Evolutionary conservation across 2,888 invertebrate species (phyloP).

Genomic region (Tiliacea citrago): DNA sequence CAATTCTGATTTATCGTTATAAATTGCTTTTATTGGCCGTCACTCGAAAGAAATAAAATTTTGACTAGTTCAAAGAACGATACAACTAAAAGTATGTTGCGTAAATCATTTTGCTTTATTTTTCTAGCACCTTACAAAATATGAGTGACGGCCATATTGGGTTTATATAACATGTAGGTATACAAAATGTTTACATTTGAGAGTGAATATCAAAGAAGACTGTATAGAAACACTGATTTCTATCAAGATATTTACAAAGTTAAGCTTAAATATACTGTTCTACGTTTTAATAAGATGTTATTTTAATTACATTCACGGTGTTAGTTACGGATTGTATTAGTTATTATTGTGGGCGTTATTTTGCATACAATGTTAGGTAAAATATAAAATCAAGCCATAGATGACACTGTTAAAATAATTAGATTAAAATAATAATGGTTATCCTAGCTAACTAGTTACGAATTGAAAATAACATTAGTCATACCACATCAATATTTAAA

Average conservation of each 20-base stretch:
- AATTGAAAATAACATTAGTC: conserved; percentile 1
- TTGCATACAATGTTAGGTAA: conserved; percentile 52
- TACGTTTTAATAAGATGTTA: conserved; percentile 70
- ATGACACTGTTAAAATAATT: conserved; percentile 25
- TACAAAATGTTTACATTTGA: conserved; percentile 85
- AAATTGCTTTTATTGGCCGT: conserved; percentile 74
- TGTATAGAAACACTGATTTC: conserved; percentile 86
- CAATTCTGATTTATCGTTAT: conserved; percentile 66
- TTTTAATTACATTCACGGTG: conserved; percentile 66
- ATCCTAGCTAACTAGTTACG: neutral
- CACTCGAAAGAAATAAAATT: conserved; percentile 81
- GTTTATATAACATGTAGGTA: conserved; percentile 74
- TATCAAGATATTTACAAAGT: conserved; percentile 87
- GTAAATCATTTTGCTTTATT: conserved; percentile 54
- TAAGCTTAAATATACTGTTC: conserved; percentile 84
- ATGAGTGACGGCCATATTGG: conserved; percentile 64
- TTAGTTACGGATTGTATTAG: conserved; percentile 51
- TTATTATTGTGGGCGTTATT: conserved; percentile 54
- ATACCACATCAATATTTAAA: conserved; percentile 4
- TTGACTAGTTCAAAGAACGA: conserved; percentile 87
- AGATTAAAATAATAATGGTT: conserved; percentile 19
- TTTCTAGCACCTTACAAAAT: conserved; percentile 83
- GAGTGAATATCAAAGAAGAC: conserved; percentile 85
- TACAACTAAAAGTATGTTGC: conserved; percentile 64
- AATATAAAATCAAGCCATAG: conserved; percentile 38